Base-by-base conservation (phyloP, 2,888 invertebrate genomes). In the Drosophila stalkeri region DNA sequence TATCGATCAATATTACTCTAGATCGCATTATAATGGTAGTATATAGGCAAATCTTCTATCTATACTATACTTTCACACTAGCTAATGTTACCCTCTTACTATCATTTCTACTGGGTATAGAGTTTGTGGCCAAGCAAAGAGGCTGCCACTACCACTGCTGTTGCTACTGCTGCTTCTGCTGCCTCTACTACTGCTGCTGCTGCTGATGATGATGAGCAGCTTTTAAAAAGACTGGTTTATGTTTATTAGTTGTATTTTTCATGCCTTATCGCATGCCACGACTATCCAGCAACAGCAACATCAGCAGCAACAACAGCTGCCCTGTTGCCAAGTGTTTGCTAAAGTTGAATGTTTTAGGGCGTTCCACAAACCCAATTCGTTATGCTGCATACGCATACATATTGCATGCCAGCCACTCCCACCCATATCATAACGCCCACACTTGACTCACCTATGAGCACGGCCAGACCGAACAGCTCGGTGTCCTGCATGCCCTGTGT, bases 391-490 rank as follows among this genome's bases (percentile, higher is more conserved):
- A 60, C 70, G 67, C 33, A 54, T 18, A 14, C 33, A 54, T 18
- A 14, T 37, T 27, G 9, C 46, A 12, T 3, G 8, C 52, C 52
- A 43, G 35, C 41, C 5, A 35, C 37, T 6, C 37, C 37, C 37
- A 39, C 54, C 16, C 41, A 41, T 37, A n/a, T 16, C 39, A 44
- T 20, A 49, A 6, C 44, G 46, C 33, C 33, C 43, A 23, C 11
- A 46, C 12, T 37, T 3, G 64, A 94, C 95, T 95, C 93, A 97
- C 97, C 97, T 94, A 96, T 95, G 91, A 96, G 94, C 90, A 96
- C 95, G 89, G 97, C 96, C 92, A 97, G 94, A 90, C 97, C 97
- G 94, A 97, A 97, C 82, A 97, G 95, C 92, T 97, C 96, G 92
- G 96, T 96, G 93, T 97, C 97, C 92, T 95, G 94, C 95, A 97